Evolutionary conservation across 1,140 invertebrate genomes (phyloP).

Genomic region (Magallana gigas): DNA sequence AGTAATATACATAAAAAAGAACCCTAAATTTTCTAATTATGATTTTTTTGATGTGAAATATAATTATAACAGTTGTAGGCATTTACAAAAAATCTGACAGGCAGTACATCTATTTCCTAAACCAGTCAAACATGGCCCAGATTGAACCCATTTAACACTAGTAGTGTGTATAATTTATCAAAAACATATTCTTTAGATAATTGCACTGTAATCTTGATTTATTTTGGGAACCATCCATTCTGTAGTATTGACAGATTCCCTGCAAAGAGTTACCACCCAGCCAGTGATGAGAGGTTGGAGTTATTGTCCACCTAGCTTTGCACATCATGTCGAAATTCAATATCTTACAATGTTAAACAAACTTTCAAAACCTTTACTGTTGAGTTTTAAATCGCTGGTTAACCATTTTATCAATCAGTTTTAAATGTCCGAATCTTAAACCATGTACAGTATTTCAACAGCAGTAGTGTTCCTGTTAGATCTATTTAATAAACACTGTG

Average conservation of each 20-base stretch:
- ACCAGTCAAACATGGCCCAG: not conserved
- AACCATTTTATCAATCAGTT: slow-evolving; percentile 16
- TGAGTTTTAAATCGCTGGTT: slow-evolving; percentile 22
- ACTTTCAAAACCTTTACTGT: slow-evolving; percentile 15
- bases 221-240: slow-evolving; percentile 14
- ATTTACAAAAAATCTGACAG: not conserved
- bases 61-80: not conserved
- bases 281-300: not conserved
- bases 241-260: slow-evolving; percentile 4
- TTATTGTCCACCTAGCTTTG: slow-evolving; percentile 6
- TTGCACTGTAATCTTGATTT: not conserved
- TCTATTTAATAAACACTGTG: not conserved
- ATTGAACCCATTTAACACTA: not conserved
- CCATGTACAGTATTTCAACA: not conserved
- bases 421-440: slow-evolving; percentile 5
- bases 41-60: too few species aligned
- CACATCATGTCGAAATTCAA: slow-evolving; percentile 23
- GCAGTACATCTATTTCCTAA: not conserved
- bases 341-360: slow-evolving; percentile 27
- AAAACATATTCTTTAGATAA: slow-evolving; percentile 3
- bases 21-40: too few species aligned
- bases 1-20: too few species aligned
- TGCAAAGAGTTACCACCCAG: not conserved
- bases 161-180: not conserved
- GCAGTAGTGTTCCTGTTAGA: not conserved